phyloP scores from a whole-genome alignment of 2,113 vertebrate species.

The Okapia johnstoni region DNA sequence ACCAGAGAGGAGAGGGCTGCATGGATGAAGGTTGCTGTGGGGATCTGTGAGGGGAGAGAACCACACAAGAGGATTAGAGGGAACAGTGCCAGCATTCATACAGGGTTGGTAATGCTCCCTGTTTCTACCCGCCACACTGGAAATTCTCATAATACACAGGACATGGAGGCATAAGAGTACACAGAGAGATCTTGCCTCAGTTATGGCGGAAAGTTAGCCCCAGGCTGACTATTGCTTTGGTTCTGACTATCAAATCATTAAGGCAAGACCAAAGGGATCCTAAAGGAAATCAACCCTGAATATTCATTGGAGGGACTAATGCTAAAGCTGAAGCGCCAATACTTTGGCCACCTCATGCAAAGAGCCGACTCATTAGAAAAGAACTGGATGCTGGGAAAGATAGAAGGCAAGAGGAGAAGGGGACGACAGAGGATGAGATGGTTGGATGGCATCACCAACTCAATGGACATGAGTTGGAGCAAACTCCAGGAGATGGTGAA shows the following conservation, averaged over 20 bases:
- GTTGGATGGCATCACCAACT: neutral
- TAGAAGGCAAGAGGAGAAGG: neutral
- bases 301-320: neutral
- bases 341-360: neutral
- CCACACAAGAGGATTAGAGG: neutral
- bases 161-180: neutral
- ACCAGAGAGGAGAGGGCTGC: neutral
- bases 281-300: neutral
- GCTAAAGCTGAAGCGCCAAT: neutral
- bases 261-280: neutral
- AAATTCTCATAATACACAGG: neutral
- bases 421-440: neutral
- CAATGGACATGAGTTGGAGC: neutral
- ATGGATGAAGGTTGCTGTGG: neutral
- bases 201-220: neutral
- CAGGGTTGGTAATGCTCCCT: neutral
- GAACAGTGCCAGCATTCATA: neutral
- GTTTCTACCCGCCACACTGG: neutral
- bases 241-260: neutral
- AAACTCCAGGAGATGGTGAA: neutral
- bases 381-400: neutral
- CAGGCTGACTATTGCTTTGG: neutral
- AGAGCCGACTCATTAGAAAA: neutral
- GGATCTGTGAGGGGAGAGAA: neutral
- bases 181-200: neutral